These are phyloP conservation scores for Calyptomena viridis DNA, from an alignment of 2,113 vertebrate genomes.

Conservation along the genomic window DNA sequence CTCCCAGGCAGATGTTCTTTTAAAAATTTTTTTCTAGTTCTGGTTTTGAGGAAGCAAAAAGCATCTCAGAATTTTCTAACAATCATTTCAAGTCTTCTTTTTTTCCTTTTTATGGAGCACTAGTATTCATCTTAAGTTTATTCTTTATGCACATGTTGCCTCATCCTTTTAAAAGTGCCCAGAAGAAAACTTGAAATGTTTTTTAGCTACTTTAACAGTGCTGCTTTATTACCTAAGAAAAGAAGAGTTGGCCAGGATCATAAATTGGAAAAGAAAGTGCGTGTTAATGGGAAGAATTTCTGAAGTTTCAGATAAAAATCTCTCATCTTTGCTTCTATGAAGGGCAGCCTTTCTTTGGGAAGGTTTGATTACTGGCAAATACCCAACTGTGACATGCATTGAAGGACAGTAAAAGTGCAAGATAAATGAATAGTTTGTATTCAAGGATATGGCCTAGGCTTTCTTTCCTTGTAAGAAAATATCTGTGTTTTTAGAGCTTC, in stretches of 20 bases:
- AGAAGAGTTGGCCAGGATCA: neutral
- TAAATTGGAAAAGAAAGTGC: neutral
- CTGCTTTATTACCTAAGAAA: neutral
- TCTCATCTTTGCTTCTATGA: neutral
- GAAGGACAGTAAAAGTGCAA: neutral
- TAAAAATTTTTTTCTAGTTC: neutral
- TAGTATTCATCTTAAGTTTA: neutral
- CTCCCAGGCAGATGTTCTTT: neutral
- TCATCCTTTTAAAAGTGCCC: neutral
- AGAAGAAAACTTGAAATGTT: neutral
- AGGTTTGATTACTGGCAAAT: neutral
- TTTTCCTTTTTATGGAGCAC: neutral
- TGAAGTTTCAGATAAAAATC: constrained; percentile 9
- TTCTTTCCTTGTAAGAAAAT: neutral
- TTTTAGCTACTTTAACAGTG: neutral
- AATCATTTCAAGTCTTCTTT: neutral
- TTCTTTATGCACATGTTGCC: neutral
- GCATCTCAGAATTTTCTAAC: neutral
- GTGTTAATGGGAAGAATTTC: neutral
- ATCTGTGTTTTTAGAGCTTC: neutral
- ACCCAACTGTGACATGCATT: neutral
- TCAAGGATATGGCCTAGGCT: neutral
- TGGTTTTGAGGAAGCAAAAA: neutral
- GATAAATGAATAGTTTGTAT: neutral
- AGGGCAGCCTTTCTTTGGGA: constrained; percentile 19